Percentiles rank a stretch among this genome's conserved stretches.
Evolutionary conservation across 2,113 vertebrate genomes (phyloP).

Genomic region (Benitochromis conjunctus): DNA sequence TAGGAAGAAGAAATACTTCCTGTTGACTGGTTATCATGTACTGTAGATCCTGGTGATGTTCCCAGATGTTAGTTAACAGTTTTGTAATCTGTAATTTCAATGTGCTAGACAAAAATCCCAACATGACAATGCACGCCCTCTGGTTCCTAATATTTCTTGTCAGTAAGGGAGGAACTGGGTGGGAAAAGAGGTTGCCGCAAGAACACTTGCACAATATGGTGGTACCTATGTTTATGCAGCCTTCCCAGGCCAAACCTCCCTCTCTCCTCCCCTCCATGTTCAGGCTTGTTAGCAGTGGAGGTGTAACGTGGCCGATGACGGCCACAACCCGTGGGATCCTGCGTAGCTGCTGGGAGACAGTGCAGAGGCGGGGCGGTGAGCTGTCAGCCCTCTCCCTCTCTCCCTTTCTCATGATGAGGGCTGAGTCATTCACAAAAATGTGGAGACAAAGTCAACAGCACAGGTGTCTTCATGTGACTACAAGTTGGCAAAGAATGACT

Average conservation of each 20-base stretch:
- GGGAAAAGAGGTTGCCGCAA: neutral
- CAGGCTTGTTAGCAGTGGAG: slow-evolving; percentile 28
- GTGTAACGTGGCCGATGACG: neutral
- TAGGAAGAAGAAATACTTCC: neutral
- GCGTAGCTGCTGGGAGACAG: neutral
- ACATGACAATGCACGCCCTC: neutral
- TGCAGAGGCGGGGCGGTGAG: slow-evolving; percentile 4
- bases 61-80: neutral
- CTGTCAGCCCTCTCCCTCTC: neutral
- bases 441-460: slow-evolving; percentile 48
- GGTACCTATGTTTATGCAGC: neutral
- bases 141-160: neutral
- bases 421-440: slow-evolving; percentile 63
- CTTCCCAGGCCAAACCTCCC: neutral
- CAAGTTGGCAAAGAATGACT: slow-evolving; percentile 28
- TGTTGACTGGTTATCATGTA: neutral
- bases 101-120: neutral
- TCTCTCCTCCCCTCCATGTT: slow-evolving; percentile 10
- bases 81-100: neutral
- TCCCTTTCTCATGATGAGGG: neutral
- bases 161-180: neutral
- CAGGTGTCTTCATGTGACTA: slow-evolving; percentile 34
- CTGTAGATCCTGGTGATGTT: neutral
- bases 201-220: neutral
- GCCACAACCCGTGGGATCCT: slow-evolving; percentile 25